Percentiles rank a stretch among this genome's conserved stretches.
Evolutionary conservation across 35 echinoderm and acorn worm species (phyloP).

Genomic region (Heliocidaris tuberculata): DNA sequence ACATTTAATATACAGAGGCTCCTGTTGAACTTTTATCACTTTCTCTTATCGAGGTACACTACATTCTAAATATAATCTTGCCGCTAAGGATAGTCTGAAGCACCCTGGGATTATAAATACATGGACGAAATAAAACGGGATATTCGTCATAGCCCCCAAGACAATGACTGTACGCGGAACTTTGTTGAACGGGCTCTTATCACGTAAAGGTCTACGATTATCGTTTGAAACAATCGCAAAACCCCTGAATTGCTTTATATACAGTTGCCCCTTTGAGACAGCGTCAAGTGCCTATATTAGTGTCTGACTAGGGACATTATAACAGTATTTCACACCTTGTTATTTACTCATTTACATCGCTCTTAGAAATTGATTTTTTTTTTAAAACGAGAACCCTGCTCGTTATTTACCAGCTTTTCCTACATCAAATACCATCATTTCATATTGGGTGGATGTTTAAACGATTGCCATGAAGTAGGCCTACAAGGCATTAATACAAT

Average conservation of each 20-base stretch:
- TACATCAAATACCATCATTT: no score
- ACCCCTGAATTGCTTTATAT: background rate
- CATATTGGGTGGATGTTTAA: no score
- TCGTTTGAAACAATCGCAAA: background rate
- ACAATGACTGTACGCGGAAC: background rate
- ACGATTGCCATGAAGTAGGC: no score
- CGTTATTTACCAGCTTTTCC: no score
- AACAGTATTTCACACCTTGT: no score
- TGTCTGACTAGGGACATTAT: background rate
- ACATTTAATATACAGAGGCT: background rate
- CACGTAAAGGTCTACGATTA: background rate
- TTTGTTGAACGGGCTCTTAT: background rate
- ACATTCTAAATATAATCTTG: background rate
- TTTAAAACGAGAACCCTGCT: no score
- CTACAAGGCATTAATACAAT: no score
- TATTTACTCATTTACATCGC: no score
- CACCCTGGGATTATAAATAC: background rate
- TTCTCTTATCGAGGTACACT: background rate
- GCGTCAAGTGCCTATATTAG: background rate
- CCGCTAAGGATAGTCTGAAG: background rate
- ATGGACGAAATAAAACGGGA: slow-evolving; percentile 4
- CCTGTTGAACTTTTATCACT: background rate
- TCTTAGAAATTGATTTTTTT: no score
- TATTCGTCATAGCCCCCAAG: slow-evolving; percentile 1
- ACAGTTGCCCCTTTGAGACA: background rate